phyloP scores from a whole-genome alignment of 92 coral and sea anemone genomes.

The Isaurus tuberculatus region DNA sequence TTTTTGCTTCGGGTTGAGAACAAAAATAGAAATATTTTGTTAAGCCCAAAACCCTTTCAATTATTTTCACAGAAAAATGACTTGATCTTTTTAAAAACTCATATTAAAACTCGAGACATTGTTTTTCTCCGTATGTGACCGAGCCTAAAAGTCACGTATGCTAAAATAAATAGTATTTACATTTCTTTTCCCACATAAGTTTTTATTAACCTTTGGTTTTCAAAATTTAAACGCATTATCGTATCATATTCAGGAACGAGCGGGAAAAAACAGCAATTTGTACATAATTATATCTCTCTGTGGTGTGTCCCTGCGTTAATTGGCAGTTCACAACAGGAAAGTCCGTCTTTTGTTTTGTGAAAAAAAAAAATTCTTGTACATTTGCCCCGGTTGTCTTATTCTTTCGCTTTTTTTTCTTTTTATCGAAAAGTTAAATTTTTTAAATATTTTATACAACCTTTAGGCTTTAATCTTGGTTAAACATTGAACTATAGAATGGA shows the following conservation, averaged over 20 bases:
- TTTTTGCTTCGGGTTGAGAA: background rate
- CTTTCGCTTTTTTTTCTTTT: background rate
- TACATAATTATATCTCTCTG: background rate
- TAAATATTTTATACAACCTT: background rate
- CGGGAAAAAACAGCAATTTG: background rate
- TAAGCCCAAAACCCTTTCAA: background rate
- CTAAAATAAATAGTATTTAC: background rate
- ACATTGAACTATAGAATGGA: background rate
- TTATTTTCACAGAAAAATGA: background rate
- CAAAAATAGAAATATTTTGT: background rate
- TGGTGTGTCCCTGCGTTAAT: background rate
- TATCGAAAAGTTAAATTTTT: background rate
- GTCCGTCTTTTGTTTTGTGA: background rate
- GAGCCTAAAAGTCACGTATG: background rate
- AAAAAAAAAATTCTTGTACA: background rate
- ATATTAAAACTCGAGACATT: background rate
- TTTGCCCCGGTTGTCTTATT: background rate
- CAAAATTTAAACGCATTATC: background rate
- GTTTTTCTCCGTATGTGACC: background rate
- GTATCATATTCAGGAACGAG: too few relatives aligned
- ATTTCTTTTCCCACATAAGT: too few relatives aligned
- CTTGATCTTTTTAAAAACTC: background rate
- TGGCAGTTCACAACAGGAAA: constrained; percentile 1
- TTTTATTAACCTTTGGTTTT: background rate
- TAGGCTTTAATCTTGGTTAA: background rate